A percentile compares a stretch with the other conserved stretches of the same genome.
Evolutionary conservation across 2,113 vertebrate species (phyloP).

Genomic region (Barnardius zonarius): DNA sequence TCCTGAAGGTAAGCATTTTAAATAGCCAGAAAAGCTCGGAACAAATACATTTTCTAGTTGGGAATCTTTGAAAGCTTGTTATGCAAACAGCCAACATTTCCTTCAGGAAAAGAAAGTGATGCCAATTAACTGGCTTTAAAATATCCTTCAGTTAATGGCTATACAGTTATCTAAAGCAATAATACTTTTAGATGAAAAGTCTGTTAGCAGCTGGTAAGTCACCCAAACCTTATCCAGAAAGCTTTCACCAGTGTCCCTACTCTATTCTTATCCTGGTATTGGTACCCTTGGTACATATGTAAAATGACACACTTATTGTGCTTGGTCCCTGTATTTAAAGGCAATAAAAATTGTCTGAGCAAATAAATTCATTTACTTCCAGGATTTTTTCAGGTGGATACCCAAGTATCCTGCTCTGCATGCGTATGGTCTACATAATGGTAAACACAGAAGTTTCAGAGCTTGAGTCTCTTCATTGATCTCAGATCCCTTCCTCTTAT

Average conservation of each 20-base stretch:
- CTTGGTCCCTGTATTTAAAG: conserved; percentile 57
- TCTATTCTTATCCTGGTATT: background rate
- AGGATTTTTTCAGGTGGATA: conserved; percentile 5
- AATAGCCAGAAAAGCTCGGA: background rate
- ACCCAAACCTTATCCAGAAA: conserved; percentile 13
- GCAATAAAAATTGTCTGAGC: conserved; percentile 57
- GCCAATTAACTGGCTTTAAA: background rate
- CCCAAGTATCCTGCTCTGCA: background rate
- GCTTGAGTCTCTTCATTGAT: background rate
- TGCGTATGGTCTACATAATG: background rate
- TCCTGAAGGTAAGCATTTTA: background rate
- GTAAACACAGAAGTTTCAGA: background rate
- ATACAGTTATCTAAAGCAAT: background rate
- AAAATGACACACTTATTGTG: conserved; percentile 57
- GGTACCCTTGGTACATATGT: conserved; percentile 6
- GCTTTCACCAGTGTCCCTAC: conserved; percentile 34
- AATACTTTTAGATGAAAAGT: background rate
- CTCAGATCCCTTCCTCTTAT: background rate
- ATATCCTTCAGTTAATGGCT: background rate
- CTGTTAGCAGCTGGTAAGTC: background rate
- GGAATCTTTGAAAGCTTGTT: background rate
- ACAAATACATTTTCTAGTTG: background rate
- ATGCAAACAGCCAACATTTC: background rate
- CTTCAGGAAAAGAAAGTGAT: background rate
- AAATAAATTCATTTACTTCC: conserved; percentile 44